Conservation (phyloP, 1,140 invertebrate genomes). For the Drosophila leontia region DNA sequence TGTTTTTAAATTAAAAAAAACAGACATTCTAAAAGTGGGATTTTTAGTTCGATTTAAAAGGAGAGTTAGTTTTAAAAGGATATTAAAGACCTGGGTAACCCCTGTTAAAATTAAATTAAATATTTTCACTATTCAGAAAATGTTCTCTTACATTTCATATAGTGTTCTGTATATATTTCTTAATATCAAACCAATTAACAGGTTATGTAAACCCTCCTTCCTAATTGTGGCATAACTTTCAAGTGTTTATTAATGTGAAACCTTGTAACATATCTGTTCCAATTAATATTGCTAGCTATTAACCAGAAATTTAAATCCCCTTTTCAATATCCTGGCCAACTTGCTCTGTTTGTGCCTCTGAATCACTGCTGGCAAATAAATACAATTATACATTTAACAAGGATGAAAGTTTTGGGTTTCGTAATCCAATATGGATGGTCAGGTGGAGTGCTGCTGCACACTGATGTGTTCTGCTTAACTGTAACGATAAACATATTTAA, state of each 20-base stretch:
- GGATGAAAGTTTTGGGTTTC: slow-evolving; percentile 49
- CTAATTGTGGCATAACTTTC: neutral
- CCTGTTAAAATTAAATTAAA: too few species aligned
- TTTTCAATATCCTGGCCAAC: slow-evolving; percentile 18
- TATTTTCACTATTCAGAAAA: too few species aligned
- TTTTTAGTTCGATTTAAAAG: too few species aligned
- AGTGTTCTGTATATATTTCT: too few species aligned
- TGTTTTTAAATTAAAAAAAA: too few species aligned
- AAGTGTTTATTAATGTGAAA: slow-evolving; percentile 9
- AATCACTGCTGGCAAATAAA: slow-evolving; percentile 33
- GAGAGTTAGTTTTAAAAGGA: too few species aligned
- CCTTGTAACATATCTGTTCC: slow-evolving; percentile 5
- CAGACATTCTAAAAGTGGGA: too few species aligned
- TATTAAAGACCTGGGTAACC: too few species aligned
- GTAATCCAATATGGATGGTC: slow-evolving; percentile 60
- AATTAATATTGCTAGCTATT: slow-evolving; percentile 61
- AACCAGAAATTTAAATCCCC: slow-evolving; percentile 46
- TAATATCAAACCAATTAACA: too few species aligned
- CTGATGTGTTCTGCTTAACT: slow-evolving; percentile 42
- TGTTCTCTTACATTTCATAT: too few species aligned
- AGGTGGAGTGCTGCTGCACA: slow-evolving; percentile 53
- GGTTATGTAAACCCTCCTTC: neutral
- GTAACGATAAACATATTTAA: slow-evolving; percentile 68
- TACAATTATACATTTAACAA: slow-evolving; percentile 56
- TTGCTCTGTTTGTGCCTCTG: neutral